Conservation (phyloP, 2,888 invertebrate species). For the Sarcophaga subvicina region DNA sequence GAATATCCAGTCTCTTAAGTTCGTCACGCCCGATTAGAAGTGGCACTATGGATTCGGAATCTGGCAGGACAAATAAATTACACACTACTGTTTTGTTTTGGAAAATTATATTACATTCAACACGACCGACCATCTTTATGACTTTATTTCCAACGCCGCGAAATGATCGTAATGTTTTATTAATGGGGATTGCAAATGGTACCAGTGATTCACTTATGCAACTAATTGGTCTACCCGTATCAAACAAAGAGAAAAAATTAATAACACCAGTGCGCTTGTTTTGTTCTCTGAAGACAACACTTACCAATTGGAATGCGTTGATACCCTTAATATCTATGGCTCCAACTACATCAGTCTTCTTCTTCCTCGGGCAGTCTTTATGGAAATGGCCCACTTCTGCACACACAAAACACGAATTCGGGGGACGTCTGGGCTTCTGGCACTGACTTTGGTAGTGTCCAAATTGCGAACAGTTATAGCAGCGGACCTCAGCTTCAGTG, state of each 20-base stretch:
- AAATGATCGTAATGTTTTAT: background rate
- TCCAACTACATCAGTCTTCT: too few relatives aligned
- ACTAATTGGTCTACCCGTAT: background rate
- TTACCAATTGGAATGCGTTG: background rate
- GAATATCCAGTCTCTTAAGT: conserved; percentile 19
- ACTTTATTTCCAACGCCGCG: conserved; percentile 1
- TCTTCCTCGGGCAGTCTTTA: too few relatives aligned
- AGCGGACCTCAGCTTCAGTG: background rate
- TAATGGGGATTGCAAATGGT: background rate
- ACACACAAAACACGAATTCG: too few relatives aligned
- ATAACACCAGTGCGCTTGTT: conserved; percentile 4
- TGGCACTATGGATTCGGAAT: conserved; percentile 38
- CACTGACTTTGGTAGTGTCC: too few relatives aligned
- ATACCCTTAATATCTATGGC: background rate
- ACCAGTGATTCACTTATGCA: too few relatives aligned
- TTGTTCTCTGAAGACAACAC: conserved; percentile 3
- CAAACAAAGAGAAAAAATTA: background rate
- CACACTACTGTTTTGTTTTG: background rate
- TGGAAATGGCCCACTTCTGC: too few relatives aligned
- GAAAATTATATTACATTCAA: conserved; percentile 8
- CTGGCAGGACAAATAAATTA: conserved; percentile 35
- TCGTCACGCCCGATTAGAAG: conserved; percentile 41
- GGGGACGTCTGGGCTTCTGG: too few relatives aligned
- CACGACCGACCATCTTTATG: conserved; percentile 3
- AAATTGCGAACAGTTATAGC: background rate